Evolutionary conservation across 1,140 invertebrate genomes (phyloP).

Genomic region (Panagrolaimus sp.): DNA sequence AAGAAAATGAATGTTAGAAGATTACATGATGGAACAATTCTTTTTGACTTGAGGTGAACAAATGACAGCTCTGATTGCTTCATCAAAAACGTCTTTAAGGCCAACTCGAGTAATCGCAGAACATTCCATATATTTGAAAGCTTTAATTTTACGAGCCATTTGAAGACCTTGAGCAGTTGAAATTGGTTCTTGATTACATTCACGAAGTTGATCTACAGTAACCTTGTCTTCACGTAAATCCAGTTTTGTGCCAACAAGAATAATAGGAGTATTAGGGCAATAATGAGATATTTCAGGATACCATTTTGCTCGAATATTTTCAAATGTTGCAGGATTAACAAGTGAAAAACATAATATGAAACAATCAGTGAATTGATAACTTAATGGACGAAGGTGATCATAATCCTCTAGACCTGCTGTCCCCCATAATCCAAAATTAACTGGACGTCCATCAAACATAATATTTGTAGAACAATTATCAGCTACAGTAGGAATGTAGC

Average conservation of each 20-base stretch:
- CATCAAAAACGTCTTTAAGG: slow-evolving; percentile 63
- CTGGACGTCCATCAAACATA: slow-evolving; percentile 72
- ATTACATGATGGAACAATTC: slow-evolving; percentile 47
- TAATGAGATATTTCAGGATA: slow-evolving; percentile 66
- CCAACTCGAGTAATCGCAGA: slow-evolving; percentile 76
- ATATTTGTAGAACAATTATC: slow-evolving; percentile 80
- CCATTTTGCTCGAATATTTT: slow-evolving; percentile 90
- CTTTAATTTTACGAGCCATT: slow-evolving; percentile 95
- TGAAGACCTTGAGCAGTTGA: slow-evolving; percentile 93
- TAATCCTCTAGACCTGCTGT: slow-evolving; percentile 55
- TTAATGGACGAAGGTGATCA: slow-evolving; percentile 52
- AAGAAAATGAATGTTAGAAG: neutral
- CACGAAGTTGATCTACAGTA: slow-evolving; percentile 92
- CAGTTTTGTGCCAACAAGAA: slow-evolving; percentile 65
- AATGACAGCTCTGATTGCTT: slow-evolving; percentile 63
- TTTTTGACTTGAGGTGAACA: slow-evolving; percentile 66
- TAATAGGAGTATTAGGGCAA: slow-evolving; percentile 65
- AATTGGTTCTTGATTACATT: slow-evolving; percentile 91
- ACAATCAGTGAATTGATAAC: slow-evolving; percentile 55
- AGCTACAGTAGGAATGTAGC: slow-evolving; percentile 81
- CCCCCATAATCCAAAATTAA: slow-evolving; percentile 53
- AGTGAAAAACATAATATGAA: slow-evolving; percentile 62
- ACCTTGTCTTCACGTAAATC: slow-evolving; percentile 96
- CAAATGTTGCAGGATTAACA: slow-evolving; percentile 96
- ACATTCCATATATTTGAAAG: slow-evolving; percentile 92